Conservation (phyloP, 2,888 invertebrate species). For the Drosophila differens region DNA sequence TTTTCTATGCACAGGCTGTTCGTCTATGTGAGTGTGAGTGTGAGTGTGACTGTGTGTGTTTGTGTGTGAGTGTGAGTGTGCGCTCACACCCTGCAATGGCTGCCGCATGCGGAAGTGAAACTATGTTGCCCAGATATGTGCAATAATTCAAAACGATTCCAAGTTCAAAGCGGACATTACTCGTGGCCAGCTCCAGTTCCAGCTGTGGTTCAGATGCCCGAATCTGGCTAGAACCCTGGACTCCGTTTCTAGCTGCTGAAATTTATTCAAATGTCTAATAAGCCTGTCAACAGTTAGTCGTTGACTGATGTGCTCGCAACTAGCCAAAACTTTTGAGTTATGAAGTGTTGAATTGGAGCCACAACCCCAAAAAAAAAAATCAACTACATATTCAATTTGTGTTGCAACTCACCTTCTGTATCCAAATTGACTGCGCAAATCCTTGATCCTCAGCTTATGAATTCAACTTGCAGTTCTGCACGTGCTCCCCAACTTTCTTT, state of each 20-base stretch:
- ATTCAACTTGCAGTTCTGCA: constrained; percentile 65
- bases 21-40: constrained; percentile 23
- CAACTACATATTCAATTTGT: constrained; percentile 23
- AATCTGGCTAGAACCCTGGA: constrained; percentile 10
- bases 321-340: constrained; percentile 56
- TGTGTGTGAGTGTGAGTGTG: constrained; percentile 37
- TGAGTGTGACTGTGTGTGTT: constrained; percentile 33
- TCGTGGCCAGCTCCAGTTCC: constrained; percentile 55
- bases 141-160: constrained; percentile 83
- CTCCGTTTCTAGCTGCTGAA: constrained; percentile 32
- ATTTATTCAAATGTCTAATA: constrained; percentile 81
- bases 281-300: constrained; percentile 80
- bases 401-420: constrained; percentile 62
- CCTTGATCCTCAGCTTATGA: constrained; percentile 55
- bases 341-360: constrained; percentile 69
- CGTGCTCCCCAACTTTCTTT: constrained; percentile 59
- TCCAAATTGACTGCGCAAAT: constrained; percentile 63
- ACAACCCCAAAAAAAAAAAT: constrained; percentile 5
- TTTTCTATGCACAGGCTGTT: constrained; percentile 66
- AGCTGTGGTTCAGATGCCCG: constrained; percentile 9
- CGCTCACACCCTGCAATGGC: constrained; percentile 61
- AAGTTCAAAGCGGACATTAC: constrained; percentile 84
- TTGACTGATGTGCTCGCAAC: constrained; percentile 34
- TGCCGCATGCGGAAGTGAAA: constrained; percentile 77
- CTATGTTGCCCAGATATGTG: constrained; percentile 81